phyloP scores from a whole-genome alignment of 1,140 invertebrate species.

The Macrotrachela quadricornifera region DNA sequence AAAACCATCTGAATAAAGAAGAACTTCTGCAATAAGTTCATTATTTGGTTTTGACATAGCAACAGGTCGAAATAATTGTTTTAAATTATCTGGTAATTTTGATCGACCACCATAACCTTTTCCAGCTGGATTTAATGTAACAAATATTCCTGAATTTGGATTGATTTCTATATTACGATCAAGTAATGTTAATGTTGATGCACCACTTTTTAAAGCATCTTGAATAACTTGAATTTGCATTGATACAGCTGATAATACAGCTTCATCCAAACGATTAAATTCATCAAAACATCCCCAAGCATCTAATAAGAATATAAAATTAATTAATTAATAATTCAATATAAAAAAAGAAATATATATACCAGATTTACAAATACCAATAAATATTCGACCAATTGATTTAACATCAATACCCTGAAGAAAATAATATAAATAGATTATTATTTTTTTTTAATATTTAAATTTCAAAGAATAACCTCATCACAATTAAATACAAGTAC shows the following conservation, averaged over 20 bases:
- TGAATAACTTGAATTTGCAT: constrained; percentile 72
- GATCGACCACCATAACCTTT: constrained; percentile 77
- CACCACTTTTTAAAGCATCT: constrained; percentile 48
- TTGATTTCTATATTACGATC: constrained; percentile 50
- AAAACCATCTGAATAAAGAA: constrained; percentile 67
- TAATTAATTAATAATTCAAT: too few species aligned
- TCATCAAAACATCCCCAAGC: constrained; percentile 97
- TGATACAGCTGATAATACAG: constrained; percentile 69
- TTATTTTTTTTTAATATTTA: constrained; percentile 12
- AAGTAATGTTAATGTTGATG: constrained; percentile 40
- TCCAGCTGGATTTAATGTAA: constrained; percentile 81
- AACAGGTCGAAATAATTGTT: constrained; percentile 68
- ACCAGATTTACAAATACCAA: constrained; percentile 70
- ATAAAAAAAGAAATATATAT: too few species aligned
- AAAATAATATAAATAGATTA: background rate
- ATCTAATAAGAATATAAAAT: too few species aligned
- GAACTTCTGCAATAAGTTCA: constrained; percentile 58
- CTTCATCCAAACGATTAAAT: constrained; percentile 79
- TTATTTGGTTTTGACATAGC: constrained; percentile 73
- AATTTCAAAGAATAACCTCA: too few species aligned
- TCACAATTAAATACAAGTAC: constrained; percentile 95
- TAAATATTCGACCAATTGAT: constrained; percentile 73
- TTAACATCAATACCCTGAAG: constrained; percentile 65
- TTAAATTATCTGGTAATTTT: constrained; percentile 72
- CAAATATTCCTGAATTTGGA: constrained; percentile 69